A percentile compares a stretch with the other conserved stretches of the same genome.
phyloP scores from a whole-genome alignment of 35 echinoderm and acorn worm genomes.

The Amphiura filiformis region DNA sequence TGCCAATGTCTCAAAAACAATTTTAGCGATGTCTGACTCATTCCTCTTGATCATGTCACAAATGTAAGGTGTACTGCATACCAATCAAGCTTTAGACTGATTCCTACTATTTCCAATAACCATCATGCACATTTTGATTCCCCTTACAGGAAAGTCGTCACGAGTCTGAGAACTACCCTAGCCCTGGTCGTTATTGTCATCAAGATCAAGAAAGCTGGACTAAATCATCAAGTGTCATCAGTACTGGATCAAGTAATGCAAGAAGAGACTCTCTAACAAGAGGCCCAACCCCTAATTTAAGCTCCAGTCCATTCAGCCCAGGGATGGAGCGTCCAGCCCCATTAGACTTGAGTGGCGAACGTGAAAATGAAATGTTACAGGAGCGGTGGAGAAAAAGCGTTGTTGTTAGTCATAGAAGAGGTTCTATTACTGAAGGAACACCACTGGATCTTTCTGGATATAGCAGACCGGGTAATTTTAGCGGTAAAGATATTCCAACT shows the following conservation, averaged over 20 bases:
- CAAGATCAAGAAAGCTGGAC: not conserved
- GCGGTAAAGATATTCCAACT: not conserved
- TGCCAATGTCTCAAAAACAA: too few relatives aligned
- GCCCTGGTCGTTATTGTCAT: not conserved
- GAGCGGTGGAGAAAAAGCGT: not conserved
- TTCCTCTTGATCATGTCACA: too few relatives aligned
- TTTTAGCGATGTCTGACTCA: too few relatives aligned
- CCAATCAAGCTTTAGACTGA: too few relatives aligned
- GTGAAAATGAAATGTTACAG: not conserved
- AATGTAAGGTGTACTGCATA: too few relatives aligned
- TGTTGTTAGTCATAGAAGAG: not conserved
- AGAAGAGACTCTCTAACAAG: not conserved
- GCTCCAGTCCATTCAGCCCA: not conserved
- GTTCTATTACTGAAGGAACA: not conserved
- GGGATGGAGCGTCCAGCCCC: conserved; percentile 15
- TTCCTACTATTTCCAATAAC: too few relatives aligned
- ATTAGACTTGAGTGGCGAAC: not conserved
- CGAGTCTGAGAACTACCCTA: not conserved
- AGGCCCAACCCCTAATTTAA: not conserved
- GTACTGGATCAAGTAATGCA: not conserved
- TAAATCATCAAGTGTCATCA: not conserved
- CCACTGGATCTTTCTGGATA: conserved; percentile 40
- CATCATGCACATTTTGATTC: too few relatives aligned
- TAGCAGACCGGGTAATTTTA: not conserved
- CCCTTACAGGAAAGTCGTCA: not conserved